phyloP scores from a whole-genome alignment of 1,140 invertebrate species.

The Euborellia annulipes region DNA sequence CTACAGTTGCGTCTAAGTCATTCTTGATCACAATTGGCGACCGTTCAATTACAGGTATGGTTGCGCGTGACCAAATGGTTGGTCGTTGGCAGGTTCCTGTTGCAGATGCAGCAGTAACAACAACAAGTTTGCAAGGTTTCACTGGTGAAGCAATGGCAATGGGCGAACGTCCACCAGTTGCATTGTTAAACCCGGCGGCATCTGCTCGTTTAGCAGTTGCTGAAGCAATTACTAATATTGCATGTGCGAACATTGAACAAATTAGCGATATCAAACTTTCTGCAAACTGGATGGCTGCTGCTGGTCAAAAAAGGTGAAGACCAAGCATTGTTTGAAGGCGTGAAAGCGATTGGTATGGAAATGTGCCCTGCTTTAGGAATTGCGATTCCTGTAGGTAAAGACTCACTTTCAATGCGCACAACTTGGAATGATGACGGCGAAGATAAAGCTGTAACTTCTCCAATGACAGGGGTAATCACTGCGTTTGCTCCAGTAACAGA shows the following conservation, averaged over 20 bases:
- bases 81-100: neutral
- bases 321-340: neutral
- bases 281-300: neutral
- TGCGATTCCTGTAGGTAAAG: neutral
- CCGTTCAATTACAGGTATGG: neutral
- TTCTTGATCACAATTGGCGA: neutral
- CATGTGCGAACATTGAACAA: neutral
- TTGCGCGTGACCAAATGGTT: neutral
- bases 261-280: neutral
- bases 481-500: neutral
- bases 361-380: neutral
- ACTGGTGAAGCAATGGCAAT: neutral
- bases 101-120: neutral
- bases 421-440: neutral
- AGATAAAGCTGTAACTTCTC: neutral
- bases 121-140: neutral
- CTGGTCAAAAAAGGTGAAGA: neutral
- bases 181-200: neutral
- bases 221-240: neutral
- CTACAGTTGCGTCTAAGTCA: neutral
- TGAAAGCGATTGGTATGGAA: slow-evolving; percentile 1
- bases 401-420: neutral
- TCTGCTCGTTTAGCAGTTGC: neutral
- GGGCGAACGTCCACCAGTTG: neutral
- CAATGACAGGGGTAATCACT: neutral